phyloP scores from a whole-genome alignment of 2,113 vertebrate species.

The Crotophaga sulcirostris region DNA sequence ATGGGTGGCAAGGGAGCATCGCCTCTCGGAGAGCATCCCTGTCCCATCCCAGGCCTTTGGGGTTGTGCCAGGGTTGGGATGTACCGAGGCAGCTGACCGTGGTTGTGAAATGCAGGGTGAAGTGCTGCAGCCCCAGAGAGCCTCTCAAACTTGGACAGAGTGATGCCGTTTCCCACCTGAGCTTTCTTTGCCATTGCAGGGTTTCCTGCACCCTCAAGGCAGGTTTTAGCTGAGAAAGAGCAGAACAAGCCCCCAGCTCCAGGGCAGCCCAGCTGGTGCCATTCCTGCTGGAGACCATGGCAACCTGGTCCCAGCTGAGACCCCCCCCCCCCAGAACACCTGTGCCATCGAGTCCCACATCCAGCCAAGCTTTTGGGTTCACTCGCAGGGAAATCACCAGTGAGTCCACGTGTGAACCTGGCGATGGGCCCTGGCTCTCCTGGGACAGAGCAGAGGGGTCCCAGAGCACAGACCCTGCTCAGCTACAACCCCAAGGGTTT shows the following conservation, averaged over 20 bases:
- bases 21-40: neutral
- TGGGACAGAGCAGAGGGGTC: neutral
- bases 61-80: rapidly evolving
- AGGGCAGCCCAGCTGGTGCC: neutral
- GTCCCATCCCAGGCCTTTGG: neutral
- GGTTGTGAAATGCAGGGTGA: neutral
- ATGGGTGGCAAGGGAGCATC: rapidly evolving
- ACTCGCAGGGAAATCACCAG: neutral
- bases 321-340: neutral
- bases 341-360: rapidly evolving
- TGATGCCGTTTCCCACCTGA: neutral
- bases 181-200: neutral
- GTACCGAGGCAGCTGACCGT: neutral
- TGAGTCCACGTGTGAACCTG: rapidly evolving
- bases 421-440: rapidly evolving
- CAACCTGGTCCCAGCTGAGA: rapidly evolving
- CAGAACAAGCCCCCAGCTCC: neutral
- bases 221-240: neutral
- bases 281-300: rapidly evolving
- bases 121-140: neutral
- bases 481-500: rapidly evolving
- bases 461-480: no score
- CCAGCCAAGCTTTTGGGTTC: neutral
- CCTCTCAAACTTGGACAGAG: neutral
- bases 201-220: neutral